phyloP scores from a whole-genome alignment of 1,140 invertebrate species.

The Papilio dardanus region DNA sequence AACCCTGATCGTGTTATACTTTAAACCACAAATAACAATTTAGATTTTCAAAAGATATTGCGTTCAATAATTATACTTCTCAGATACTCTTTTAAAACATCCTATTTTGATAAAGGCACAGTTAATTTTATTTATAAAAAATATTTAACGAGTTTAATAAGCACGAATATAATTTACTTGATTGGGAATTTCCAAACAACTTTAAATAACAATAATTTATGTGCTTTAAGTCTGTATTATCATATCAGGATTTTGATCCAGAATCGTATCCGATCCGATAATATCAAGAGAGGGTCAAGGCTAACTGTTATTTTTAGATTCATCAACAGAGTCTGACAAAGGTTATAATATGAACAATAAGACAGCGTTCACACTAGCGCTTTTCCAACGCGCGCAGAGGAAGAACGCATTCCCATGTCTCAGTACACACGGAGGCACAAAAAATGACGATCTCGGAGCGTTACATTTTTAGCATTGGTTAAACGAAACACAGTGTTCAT shows the following conservation, averaged over 20 bases:
- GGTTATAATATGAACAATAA: not conserved
- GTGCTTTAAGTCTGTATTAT: not conserved
- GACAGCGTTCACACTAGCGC: too few species aligned
- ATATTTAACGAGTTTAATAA: not conserved
- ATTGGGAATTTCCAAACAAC: slow-evolving; percentile 16
- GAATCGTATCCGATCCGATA: not conserved
- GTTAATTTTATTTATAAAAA: not conserved
- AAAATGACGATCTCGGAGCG: too few species aligned
- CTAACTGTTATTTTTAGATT: not conserved
- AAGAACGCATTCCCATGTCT: too few species aligned
- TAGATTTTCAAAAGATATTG: not conserved
- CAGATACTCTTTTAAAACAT: not conserved
- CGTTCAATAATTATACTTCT: not conserved
- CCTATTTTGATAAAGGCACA: not conserved
- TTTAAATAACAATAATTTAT: slow-evolving; percentile 4
- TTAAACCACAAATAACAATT: not conserved
- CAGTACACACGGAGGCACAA: too few species aligned
- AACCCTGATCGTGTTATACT: not conserved
- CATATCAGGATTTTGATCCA: not conserved
- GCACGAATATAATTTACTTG: not conserved
- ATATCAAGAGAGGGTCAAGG: not conserved
- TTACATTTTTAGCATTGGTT: too few species aligned
- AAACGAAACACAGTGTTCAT: too few species aligned
- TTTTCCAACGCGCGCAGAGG: too few species aligned
- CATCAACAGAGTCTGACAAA: not conserved